Percentiles rank a stretch among this genome's conserved stretches.
These are phyloP conservation scores for Parotia lawesii DNA, from an alignment of 2,113 vertebrate species.

Conservation along the genomic window DNA sequence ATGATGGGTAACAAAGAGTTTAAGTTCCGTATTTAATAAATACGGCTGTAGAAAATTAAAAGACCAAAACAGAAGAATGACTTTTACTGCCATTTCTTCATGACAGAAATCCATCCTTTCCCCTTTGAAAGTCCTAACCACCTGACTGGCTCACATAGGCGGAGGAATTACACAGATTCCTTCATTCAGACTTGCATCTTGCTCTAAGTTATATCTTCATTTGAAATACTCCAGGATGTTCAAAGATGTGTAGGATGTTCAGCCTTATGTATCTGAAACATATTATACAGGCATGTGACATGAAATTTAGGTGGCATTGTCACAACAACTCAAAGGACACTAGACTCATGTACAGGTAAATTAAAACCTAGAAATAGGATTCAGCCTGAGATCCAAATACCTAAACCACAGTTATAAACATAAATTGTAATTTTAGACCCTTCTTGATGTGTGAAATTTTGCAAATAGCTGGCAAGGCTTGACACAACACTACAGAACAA, in stretches of 20 bases:
- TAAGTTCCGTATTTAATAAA: not conserved
- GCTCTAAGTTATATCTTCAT: not conserved
- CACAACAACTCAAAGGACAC: not conserved
- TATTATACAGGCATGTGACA: fast-evolving
- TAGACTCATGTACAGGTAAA: not conserved
- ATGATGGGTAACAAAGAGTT: not conserved
- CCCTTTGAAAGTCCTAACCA: not conserved
- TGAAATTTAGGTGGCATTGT: not conserved
- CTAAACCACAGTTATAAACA: fast-evolving
- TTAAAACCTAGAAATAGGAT: not conserved
- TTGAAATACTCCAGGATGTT: not conserved
- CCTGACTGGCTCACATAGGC: not conserved
- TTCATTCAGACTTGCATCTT: not conserved
- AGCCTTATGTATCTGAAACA: not conserved
- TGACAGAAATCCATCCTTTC: not conserved
- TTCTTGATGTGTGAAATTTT: not conserved
- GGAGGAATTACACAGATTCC: not conserved
- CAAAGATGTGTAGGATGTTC: not conserved
- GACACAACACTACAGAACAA: not conserved
- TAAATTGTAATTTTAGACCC: not conserved
- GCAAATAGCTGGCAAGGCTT: not conserved
- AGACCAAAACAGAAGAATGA: not conserved
- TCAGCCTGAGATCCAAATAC: not conserved
- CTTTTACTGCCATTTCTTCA: not conserved
- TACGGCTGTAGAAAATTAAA: not conserved